Conservation (phyloP, 2,113 vertebrate species). For the Ammospiza nelsoni region DNA sequence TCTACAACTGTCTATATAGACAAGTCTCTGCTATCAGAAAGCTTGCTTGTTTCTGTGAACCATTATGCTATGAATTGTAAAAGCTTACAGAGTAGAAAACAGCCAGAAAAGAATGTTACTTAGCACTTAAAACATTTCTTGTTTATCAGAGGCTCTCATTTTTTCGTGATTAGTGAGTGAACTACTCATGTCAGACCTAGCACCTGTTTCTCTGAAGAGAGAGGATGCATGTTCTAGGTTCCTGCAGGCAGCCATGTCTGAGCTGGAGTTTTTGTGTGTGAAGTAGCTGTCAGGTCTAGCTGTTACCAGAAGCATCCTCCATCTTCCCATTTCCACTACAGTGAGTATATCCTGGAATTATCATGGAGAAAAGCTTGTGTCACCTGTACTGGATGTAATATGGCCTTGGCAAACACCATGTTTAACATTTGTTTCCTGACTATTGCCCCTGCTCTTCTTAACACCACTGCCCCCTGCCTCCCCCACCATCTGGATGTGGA, state of each 20-base stretch:
- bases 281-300: neutral
- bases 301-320: neutral
- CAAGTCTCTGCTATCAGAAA: neutral
- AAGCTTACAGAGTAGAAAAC: neutral
- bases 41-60: neutral
- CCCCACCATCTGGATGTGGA: neutral
- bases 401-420: neutral
- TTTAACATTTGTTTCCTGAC: neutral
- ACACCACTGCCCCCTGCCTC: neutral
- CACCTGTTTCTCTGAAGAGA: neutral
- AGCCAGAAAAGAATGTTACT: neutral
- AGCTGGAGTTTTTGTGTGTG: neutral
- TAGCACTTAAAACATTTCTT: neutral
- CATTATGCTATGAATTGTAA: neutral
- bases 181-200: fast-evolving
- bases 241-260: neutral
- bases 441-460: neutral
- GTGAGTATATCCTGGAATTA: neutral
- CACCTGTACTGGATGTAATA: neutral
- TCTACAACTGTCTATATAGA: neutral
- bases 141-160: neutral
- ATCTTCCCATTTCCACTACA: neutral
- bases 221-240: neutral
- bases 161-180: neutral
- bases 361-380: neutral